phyloP scores from a whole-genome alignment of 2,888 invertebrate species.

The Plutella xylostella region DNA sequence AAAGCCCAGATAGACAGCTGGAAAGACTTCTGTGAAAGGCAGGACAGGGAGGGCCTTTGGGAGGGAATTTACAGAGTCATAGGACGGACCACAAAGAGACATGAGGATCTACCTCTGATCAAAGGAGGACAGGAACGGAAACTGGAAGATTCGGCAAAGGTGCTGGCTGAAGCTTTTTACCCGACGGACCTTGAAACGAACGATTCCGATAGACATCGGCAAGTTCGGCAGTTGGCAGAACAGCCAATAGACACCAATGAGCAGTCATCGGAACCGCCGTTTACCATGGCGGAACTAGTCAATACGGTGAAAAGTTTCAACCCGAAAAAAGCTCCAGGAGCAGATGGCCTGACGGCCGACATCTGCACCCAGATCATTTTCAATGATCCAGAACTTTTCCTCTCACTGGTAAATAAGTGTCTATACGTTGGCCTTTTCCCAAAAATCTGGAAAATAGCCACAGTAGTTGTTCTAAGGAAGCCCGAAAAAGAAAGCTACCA shows the following conservation, averaged over 20 bases:
- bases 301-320: not conserved
- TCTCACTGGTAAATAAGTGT: constrained; percentile 5
- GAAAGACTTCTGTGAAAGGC: constrained; percentile 5
- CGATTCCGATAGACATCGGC: not conserved
- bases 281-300: constrained; percentile 6
- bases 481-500: constrained; percentile 9
- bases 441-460: constrained; percentile 12
- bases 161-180: constrained; percentile 7
- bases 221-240: no score
- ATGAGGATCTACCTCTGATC: not conserved
- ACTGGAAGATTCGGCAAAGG: not conserved
- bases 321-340: constrained; percentile 13
- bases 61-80: constrained; percentile 4
- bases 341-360: constrained; percentile 11
- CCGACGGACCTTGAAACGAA: not conserved
- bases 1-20: not conserved
- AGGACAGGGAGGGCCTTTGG: constrained; percentile 5
- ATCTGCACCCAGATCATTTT: constrained; percentile 3
- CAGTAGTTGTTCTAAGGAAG: constrained; percentile 13
- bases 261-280: constrained; percentile 4
- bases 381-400: not conserved
- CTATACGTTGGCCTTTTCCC: constrained; percentile 11
- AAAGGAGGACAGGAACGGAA: not conserved
- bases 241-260: not conserved
- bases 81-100: not conserved